Evolutionary conservation across 2,113 vertebrate genomes (phyloP).

Genomic region (Cochlearius cochlearius): DNA sequence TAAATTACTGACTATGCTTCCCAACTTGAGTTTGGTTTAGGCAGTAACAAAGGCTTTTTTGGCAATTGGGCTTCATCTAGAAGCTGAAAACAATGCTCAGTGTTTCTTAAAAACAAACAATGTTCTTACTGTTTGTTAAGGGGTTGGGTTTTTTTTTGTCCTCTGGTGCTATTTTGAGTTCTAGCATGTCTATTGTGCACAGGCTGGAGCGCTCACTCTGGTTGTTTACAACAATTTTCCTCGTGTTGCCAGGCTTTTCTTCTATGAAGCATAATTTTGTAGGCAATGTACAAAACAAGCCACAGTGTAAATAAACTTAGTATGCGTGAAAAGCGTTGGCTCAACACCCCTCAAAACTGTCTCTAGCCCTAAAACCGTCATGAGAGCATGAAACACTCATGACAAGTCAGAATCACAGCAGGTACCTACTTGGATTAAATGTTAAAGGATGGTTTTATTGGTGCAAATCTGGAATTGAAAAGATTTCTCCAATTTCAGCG

Average conservation of each 20-base stretch:
- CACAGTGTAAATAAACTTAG: constrained; percentile 11
- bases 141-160: background rate
- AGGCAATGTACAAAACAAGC: constrained; percentile 17
- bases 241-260: constrained; percentile 8
- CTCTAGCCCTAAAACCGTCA: background rate
- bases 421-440: background rate
- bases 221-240: constrained; percentile 45
- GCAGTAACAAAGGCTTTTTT: constrained; percentile 25
- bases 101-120: constrained; percentile 53
- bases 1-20: background rate
- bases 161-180: constrained; percentile 49
- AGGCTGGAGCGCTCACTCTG: background rate
- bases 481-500: background rate
- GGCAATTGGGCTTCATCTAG: constrained; percentile 20
- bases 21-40: background rate
- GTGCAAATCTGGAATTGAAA: background rate
- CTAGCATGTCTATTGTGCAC: constrained; percentile 14
- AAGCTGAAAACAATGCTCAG: constrained; percentile 32
- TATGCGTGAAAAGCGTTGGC: background rate
- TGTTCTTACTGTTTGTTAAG: constrained; percentile 31
- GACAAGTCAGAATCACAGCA: background rate
- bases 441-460: background rate
- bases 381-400: background rate
- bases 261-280: constrained; percentile 13
- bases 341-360: background rate